Conservation (phyloP, 2,797 vertebrate species). For the Gallinago solitaria region DNA sequence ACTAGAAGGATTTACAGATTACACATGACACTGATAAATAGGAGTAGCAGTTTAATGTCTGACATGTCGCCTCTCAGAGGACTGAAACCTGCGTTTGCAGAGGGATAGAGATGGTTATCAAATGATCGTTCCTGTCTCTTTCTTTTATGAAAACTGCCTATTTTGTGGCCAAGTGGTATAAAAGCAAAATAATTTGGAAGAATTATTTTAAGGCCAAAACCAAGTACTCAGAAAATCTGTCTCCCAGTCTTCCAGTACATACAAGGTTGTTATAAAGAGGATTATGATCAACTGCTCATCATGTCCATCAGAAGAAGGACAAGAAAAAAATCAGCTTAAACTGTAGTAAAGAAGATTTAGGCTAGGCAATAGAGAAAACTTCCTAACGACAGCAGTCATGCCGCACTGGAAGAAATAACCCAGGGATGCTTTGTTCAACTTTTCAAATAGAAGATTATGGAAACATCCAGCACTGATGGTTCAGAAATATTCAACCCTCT, state of each 20-base stretch:
- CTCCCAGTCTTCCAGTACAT: background rate
- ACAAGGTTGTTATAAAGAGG: slow-evolving; percentile 35
- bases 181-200: slow-evolving; percentile 13
- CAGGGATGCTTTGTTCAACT: background rate
- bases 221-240: background rate
- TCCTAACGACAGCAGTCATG: background rate
- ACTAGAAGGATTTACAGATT: slow-evolving; percentile 37
- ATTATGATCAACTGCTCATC: slow-evolving; percentile 40
- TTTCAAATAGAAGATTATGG: background rate
- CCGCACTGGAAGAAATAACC: background rate
- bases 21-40: slow-evolving; percentile 14
- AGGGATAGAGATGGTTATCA: background rate
- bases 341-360: slow-evolving; percentile 54
- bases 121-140: background rate
- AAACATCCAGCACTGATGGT: background rate
- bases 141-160: background rate
- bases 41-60: slow-evolving; percentile 10
- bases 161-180: background rate
- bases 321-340: slow-evolving; percentile 55
- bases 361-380: background rate
- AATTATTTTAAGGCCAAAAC: background rate
- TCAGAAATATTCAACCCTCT: background rate
- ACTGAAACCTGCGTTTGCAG: background rate
- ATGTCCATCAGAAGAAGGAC: slow-evolving; percentile 30
- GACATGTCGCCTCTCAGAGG: background rate